Conservation (phyloP, 1,140 invertebrate species). For the Pogonomyrmex barbatus region DNA sequence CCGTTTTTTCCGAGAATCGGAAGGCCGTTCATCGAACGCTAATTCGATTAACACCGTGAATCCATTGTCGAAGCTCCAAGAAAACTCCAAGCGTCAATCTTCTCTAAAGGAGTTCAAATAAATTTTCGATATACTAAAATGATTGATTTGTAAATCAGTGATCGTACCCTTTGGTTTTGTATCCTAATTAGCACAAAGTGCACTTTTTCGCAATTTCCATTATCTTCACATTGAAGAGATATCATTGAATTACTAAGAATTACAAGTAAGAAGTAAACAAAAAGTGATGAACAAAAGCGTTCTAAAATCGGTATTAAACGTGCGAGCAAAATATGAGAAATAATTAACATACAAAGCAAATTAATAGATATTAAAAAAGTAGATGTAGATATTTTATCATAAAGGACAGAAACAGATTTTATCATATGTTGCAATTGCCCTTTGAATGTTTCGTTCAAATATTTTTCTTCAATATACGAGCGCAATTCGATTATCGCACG, state of each 20-base stretch:
- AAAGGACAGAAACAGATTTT: background rate
- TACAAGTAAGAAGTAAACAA: background rate
- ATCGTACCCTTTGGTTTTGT: background rate
- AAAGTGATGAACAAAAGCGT: background rate
- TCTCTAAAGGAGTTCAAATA: background rate
- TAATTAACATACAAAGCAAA: background rate
- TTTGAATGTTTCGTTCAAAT: background rate
- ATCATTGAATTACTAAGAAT: slow-evolving; percentile 3
- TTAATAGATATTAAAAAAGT: too few species aligned
- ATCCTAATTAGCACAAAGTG: slow-evolving; percentile 17
- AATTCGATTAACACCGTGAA: slow-evolving; percentile 30
- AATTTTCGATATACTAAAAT: background rate
- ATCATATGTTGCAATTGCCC: background rate
- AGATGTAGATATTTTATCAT: background rate
- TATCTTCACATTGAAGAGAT: background rate
- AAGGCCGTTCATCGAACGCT: slow-evolving; percentile 1
- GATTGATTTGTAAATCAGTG: background rate
- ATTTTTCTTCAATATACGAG: background rate
- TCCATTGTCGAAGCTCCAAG: background rate
- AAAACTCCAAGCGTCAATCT: background rate
- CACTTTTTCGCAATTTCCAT: background rate
- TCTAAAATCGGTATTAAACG: background rate
- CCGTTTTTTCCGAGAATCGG: background rate
- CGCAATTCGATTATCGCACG: background rate
- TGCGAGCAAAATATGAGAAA: background rate